Percentiles rank a stretch among this genome's conserved stretches.
phyloP scores from a whole-genome alignment of 2,888 invertebrate species.

The Geophilus truncorum region DNA sequence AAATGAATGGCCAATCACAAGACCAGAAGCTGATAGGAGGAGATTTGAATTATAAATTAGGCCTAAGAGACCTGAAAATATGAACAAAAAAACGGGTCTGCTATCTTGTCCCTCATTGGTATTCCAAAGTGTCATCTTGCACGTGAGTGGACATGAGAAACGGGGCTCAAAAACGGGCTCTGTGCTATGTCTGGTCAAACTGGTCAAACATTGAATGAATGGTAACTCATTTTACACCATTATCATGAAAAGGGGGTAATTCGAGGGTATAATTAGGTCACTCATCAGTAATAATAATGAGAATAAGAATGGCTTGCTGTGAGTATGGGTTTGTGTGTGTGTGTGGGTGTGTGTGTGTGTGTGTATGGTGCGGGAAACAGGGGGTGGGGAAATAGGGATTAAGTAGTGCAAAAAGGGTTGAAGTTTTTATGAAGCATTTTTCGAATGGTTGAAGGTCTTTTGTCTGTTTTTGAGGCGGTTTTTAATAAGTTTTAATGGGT shows the following conservation, averaged over 20 bases:
- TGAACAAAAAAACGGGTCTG: background rate
- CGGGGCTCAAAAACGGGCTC: background rate
- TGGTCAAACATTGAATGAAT: background rate
- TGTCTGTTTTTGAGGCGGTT: background rate
- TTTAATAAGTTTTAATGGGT: background rate
- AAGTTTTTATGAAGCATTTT: background rate
- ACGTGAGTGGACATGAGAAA: slow-evolving; percentile 10
- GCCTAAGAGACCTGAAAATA: background rate
- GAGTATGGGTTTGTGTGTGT: background rate
- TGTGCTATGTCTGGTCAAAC: too few relatives aligned
- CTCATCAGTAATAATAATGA: background rate
- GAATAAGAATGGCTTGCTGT: background rate
- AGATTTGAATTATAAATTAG: slow-evolving; percentile 3
- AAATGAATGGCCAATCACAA: background rate
- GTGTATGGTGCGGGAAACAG: too few relatives aligned
- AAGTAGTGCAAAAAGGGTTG: background rate
- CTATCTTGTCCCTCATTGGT: slow-evolving; percentile 4
- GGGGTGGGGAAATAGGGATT: background rate
- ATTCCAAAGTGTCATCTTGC: background rate
- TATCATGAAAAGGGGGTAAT: background rate
- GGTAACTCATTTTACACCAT: background rate
- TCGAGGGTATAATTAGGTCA: background rate
- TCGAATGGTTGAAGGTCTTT: background rate
- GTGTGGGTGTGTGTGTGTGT: too few relatives aligned
- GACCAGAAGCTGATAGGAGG: slow-evolving; percentile 10